Evolutionary conservation across 2,888 invertebrate genomes (phyloP).

Genomic region (Glaucopsyche alexis): DNA sequence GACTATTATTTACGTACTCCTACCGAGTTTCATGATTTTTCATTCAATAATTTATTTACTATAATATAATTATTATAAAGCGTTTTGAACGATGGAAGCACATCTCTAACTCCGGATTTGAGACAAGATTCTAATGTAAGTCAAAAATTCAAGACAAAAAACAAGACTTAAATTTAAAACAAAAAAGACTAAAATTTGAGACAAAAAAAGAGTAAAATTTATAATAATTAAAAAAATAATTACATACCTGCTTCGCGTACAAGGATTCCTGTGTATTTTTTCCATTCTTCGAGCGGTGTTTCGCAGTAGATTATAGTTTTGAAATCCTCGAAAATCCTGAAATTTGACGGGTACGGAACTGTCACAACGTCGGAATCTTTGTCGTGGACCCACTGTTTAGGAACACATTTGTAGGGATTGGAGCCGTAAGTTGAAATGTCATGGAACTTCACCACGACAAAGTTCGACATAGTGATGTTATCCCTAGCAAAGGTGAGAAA

Average conservation of each 20-base stretch:
- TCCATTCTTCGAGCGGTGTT: background rate
- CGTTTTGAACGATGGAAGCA: conserved; percentile 3
- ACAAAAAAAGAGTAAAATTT: conserved; percentile 16
- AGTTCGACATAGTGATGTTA: conserved; percentile 19
- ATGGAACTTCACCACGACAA: conserved; percentile 3
- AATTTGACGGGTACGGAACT: conserved; percentile 8
- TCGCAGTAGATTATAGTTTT: conserved; percentile 20
- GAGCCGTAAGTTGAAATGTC: background rate
- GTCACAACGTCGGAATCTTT: background rate
- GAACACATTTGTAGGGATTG: conserved; percentile 15
- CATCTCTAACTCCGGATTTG: conserved; percentile 7
- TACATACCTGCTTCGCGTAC: conserved; percentile 17
- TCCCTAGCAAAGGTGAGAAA: conserved; percentile 7
- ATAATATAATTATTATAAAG: background rate
- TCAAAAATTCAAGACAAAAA: too few species aligned
- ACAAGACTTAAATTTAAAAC: too few species aligned
- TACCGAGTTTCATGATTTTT: too few species aligned
- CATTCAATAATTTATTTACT: too few species aligned
- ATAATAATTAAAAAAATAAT: conserved; percentile 11
- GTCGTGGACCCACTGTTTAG: background rate
- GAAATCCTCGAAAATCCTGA: background rate
- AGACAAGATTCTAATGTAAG: too few species aligned
- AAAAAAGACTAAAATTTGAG: too few species aligned
- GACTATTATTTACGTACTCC: too few species aligned
- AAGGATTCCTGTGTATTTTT: background rate